These are phyloP conservation scores for Callopanchax toddi DNA, from an alignment of 2,113 vertebrate species.

Conservation along the genomic window DNA sequence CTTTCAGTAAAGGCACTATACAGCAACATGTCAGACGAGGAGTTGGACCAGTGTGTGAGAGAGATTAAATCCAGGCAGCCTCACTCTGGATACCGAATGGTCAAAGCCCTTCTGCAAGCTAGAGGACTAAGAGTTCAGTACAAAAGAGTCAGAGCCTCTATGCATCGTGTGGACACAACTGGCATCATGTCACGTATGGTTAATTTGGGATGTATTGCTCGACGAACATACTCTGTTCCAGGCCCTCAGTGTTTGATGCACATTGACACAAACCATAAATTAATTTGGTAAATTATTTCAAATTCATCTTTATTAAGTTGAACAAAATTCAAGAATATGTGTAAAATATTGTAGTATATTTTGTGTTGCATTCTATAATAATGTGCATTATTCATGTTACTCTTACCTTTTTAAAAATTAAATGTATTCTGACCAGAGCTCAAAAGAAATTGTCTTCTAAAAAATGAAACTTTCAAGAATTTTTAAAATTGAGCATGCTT, in stretches of 20 bases:
- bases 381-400: no score
- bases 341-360: no score
- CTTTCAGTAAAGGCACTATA: no score
- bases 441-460: no score
- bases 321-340: neutral
- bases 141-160: conserved; percentile 16
- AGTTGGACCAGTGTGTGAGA: no score
- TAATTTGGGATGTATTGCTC: neutral
- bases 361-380: no score
- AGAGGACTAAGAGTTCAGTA: conserved; percentile 30
- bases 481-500: neutral
- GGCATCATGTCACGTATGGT: conserved; percentile 12
- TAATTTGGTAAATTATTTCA: conserved; percentile 15
- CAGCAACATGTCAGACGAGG: no score
- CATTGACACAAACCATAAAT: no score
- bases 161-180: conserved; percentile 25
- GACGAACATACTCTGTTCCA: conserved; percentile 20
- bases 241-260: conserved; percentile 22
- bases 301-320: neutral
- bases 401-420: no score
- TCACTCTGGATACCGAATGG: conserved; percentile 24
- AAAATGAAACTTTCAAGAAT: no score
- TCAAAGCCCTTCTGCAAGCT: conserved; percentile 17
- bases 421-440: no score
- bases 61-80: conserved; percentile 24